Conservation (phyloP, 2,113 vertebrate genomes). For the Catharus fuscescens region DNA sequence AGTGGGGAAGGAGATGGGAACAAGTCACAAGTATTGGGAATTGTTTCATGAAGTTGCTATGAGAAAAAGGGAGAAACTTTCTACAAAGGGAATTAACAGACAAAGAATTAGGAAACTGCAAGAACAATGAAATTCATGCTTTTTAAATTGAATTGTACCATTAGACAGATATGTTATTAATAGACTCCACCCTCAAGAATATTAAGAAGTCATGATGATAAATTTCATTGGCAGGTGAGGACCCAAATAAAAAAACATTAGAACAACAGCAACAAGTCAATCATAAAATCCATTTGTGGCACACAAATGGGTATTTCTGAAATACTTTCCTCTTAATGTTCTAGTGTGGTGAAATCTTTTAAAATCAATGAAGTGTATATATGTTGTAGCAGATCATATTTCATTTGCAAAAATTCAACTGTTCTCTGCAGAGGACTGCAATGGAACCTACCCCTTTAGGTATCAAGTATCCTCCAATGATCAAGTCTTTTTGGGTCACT, state of each 20-base stretch:
- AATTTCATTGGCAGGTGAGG: neutral
- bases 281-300: neutral
- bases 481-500: constrained; percentile 88
- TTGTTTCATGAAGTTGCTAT: neutral
- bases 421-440: neutral
- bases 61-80: neutral
- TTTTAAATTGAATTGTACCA: neutral
- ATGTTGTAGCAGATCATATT: neutral
- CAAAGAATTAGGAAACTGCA: neutral
- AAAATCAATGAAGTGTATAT: neutral
- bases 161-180: neutral
- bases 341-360: neutral
- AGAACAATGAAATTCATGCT: neutral
- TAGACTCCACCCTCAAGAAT: neutral
- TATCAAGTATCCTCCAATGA: constrained; percentile 89
- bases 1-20: neutral
- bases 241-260: neutral
- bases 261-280: neutral
- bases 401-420: neutral
- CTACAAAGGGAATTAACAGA: neutral
- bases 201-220: neutral
- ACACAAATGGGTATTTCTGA: neutral
- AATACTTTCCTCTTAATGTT: neutral
- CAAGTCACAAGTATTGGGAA: neutral
- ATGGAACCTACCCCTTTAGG: constrained; percentile 88